phyloP scores from a whole-genome alignment of 2,113 vertebrate species.

The Dicentrarchus labrax region DNA sequence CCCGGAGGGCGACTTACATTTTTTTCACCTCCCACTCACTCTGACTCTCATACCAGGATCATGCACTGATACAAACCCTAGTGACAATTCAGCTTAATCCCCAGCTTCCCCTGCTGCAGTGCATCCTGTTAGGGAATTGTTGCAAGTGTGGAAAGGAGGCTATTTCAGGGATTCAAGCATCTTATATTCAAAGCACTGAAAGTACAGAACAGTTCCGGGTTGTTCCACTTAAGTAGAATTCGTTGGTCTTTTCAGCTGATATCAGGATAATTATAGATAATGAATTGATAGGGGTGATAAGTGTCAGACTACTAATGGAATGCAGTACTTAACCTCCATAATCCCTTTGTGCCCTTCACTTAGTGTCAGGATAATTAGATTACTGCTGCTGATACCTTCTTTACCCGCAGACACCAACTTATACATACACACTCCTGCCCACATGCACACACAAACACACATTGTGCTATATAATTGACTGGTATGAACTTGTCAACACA shows the following conservation, averaged over 20 bases:
- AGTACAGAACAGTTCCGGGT: slow-evolving; percentile 9
- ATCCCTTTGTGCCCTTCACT: slow-evolving; percentile 76
- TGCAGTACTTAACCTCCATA: slow-evolving; percentile 76
- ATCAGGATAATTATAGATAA: slow-evolving; percentile 73
- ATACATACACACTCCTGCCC: not conserved
- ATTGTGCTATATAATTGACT: not conserved
- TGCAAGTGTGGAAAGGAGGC: slow-evolving; percentile 48
- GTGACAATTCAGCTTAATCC: slow-evolving; percentile 67
- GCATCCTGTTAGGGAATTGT: slow-evolving; percentile 51
- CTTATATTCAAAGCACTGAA: slow-evolving; percentile 29
- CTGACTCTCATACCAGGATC: slow-evolving; percentile 50
- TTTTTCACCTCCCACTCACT: slow-evolving; percentile 51
- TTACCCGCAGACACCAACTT: slow-evolving; percentile 28
- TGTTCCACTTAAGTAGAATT: slow-evolving; percentile 34
- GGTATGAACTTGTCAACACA: not conserved
- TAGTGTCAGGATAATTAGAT: slow-evolving; percentile 79
- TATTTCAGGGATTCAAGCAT: slow-evolving; percentile 38
- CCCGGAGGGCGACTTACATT: slow-evolving; percentile 57
- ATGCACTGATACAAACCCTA: slow-evolving; percentile 49
- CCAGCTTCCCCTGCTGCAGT: slow-evolving; percentile 32
- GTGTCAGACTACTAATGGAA: slow-evolving; percentile 77
- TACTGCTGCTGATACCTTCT: slow-evolving; percentile 67
- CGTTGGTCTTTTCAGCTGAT: slow-evolving; percentile 53
- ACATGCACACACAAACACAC: not conserved
- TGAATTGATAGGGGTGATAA: slow-evolving; percentile 74